A percentile compares a stretch with the other conserved stretches of the same genome.
phyloP scores from a whole-genome alignment of 2,797 vertebrate species.

The Rhodeus uyekii region DNA sequence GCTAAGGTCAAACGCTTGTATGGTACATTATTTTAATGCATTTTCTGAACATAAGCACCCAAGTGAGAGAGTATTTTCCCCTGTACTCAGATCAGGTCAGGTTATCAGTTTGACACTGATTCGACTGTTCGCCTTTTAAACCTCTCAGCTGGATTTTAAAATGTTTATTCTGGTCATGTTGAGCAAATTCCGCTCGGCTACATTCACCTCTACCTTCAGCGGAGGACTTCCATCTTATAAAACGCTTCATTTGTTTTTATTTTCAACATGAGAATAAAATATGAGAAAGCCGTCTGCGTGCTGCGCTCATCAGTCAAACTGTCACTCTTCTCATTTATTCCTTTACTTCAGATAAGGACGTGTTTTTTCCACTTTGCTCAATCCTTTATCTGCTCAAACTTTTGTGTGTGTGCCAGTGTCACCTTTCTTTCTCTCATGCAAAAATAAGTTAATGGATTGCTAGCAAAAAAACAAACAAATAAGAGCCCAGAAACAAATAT shows the following conservation, averaged over 20 bases:
- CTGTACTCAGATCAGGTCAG: conserved; percentile 21
- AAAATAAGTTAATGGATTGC: conserved; percentile 37
- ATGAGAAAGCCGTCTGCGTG: neutral
- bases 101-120: conserved; percentile 40
- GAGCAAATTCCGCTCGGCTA: conserved; percentile 32
- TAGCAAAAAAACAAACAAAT: neutral
- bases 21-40: conserved; percentile 1
- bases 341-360: conserved; percentile 17
- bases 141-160: conserved; percentile 23
- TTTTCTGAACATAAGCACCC: neutral
- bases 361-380: conserved; percentile 11
- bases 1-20: neutral
- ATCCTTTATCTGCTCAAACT: conserved; percentile 23
- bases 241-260: conserved; percentile 51
- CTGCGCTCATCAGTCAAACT: conserved; percentile 21
- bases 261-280: conserved; percentile 39
- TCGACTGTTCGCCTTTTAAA: conserved; percentile 34
- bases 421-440: conserved; percentile 38
- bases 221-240: conserved; percentile 41
- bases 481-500: conserved; percentile 7
- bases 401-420: neutral
- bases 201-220: conserved; percentile 34
- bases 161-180: conserved; percentile 44
- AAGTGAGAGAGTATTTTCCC: neutral
- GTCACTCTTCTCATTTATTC: conserved; percentile 27